Evolutionary conservation across 2,113 vertebrate species (phyloP).

Genomic region (Narcine bancroftii): DNA sequence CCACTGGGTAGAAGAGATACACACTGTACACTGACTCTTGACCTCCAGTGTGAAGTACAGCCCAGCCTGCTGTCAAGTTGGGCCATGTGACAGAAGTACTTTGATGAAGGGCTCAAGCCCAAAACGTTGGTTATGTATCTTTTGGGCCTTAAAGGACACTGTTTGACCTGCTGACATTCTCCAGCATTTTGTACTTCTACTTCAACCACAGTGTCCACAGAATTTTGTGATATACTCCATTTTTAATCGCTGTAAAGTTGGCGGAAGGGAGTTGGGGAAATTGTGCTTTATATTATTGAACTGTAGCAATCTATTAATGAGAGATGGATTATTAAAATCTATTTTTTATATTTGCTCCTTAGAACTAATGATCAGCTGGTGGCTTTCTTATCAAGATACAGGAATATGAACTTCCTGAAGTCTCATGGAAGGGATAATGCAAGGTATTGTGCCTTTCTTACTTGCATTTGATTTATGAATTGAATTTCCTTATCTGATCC

Average conservation of each 20-base stretch:
- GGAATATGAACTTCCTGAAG: slow-evolving; percentile 96
- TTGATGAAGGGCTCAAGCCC: too few species aligned
- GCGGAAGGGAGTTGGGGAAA: neutral
- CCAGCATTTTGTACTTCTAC: too few species aligned
- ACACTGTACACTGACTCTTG: too few species aligned
- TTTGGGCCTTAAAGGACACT: too few species aligned
- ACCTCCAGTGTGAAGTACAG: too few species aligned
- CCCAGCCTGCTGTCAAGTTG: neutral
- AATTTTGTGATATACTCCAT: too few species aligned
- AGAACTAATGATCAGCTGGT: slow-evolving; percentile 95
- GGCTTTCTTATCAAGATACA: slow-evolving; percentile 87
- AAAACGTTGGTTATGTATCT: too few species aligned
- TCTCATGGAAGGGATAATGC: slow-evolving; percentile 95
- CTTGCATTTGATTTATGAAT: neutral
- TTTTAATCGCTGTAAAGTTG: neutral
- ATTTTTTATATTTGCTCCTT: slow-evolving; percentile 42
- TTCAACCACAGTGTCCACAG: too few species aligned
- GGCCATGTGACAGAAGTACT: too few species aligned
- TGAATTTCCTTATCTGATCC: neutral
- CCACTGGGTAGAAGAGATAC: too few species aligned
- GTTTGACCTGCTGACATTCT: too few species aligned
- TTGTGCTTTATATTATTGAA: neutral
- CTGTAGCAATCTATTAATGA: neutral
- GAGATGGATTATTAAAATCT: slow-evolving; percentile 15
- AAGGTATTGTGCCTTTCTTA: slow-evolving; percentile 58